Evolutionary conservation across 2,888 invertebrate species (phyloP), one percentile per base, ranked within the genome.

Genomic region (Strigamia maritima): DNA sequence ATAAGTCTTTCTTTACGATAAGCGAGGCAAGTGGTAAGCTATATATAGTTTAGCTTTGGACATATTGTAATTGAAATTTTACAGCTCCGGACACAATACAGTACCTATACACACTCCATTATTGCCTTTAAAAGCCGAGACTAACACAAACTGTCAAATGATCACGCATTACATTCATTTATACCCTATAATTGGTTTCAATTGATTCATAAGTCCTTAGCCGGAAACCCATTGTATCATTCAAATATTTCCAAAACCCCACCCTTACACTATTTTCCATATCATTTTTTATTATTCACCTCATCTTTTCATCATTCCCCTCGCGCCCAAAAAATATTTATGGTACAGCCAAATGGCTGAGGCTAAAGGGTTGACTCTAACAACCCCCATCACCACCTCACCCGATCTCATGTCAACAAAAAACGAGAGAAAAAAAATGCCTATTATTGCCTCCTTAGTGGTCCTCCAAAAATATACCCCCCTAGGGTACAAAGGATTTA

Each of bases 121-220:
- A 16, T 10, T 44, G 40, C 12, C 40, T 44, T 44, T 44, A 44
- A 49, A 49, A 31, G 31, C n/a, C 49, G 16, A 3, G 49, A 16
- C 49, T 6, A 49, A 49, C 26, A 14, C 65, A 28, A 65, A 28
- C 65, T 26, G 65, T 24, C 22, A 65, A 65, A 65, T 65, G 65
- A 65, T 65, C 65, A 65, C 26, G 6, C 49, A 44, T 44, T 65
- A 26, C 65, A 65, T 65, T 65, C 65, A 65, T 65, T 65, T 65
- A 65, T 65, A 49, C 65, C 65, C 65, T 65, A 65, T 65, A 65
- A 65, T 65, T 65, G 65, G 65, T 65, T 65, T 65, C 65, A 65
- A 65, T 65, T 65, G 65, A 65, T 65, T 65, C 65, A 65, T 65
- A 65, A 8, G 65, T 65, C 7, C 65, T 65, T 26, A 65, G 28